Evolutionary conservation across 2,888 invertebrate species (phyloP), one percentile per base, ranked within the genome.

Genomic region (Podabrus alpinus): DNA sequence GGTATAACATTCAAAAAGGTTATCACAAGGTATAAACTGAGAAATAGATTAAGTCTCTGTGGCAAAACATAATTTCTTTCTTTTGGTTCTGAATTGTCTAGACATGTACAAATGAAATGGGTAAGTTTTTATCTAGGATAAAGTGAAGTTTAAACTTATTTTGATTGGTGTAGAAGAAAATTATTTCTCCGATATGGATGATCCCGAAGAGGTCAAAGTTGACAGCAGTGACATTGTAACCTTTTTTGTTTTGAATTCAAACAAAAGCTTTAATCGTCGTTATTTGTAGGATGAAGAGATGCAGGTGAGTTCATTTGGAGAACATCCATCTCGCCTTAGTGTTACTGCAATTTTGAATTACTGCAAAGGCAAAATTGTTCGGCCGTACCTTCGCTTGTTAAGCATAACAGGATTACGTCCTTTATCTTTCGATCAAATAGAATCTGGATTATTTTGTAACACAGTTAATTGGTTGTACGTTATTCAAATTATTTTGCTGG

Each of bases 301-400:
- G 80, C 90, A 90, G 0, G 93, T 94, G 83, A 90, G 91, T 77
- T 92, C 92, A 76, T 91, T 82, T 60, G 81, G 82, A 66, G 85
- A 86, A 74, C 79, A 79, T 66, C 82, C 81, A 21, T 80, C 92
- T 80, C 90, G 91, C 80, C 89, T 92, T 86, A 94, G 94, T 81
- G 94, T 94, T 25, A 94, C 95, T 11, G 94, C 94, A 10, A 92
- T 95, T 79, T 89, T 95, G 84, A 91, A 92, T 85, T 94, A 94
- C 83, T 95, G 95, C 88, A 94, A 95, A 88, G 91, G 91, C 72
- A 94, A 94, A 91, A 94, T 95, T 85, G 88, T 95, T 72, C 89
- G 91, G 59, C 95, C 95, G 0, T 95, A 95, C 85, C 88, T 95
- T 79, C 90, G 92, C 80, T 88, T 95, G 5, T 86, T 95, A 80